phyloP scores from a whole-genome alignment of 2,888 invertebrate genomes.

The Aphrophora alni region DNA sequence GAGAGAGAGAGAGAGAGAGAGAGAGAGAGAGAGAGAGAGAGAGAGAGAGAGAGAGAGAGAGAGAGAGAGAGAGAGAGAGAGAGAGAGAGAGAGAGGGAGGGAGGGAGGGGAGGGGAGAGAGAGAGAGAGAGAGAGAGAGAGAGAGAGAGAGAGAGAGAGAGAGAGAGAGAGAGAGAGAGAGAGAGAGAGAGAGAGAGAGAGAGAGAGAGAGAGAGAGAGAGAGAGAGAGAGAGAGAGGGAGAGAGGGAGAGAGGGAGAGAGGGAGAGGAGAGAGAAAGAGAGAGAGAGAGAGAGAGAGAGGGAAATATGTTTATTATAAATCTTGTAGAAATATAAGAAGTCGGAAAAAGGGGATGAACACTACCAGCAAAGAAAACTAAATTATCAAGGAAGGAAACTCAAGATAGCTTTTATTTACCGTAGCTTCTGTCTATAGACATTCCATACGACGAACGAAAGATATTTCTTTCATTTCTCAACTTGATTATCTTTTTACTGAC shows the following conservation, averaged over 20 bases:
- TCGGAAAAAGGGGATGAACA: neutral
- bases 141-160: neutral
- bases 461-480: conserved; percentile 38
- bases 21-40: conserved; percentile 34
- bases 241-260: neutral
- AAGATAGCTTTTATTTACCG: neutral
- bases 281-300: too few species aligned
- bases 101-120: conserved; percentile 31
- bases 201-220: neutral
- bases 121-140: conserved; percentile 35
- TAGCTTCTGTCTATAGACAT: neutral
- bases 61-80: conserved; percentile 46
- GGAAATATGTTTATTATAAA: too few species aligned
- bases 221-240: neutral
- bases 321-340: too few species aligned
- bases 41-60: neutral
- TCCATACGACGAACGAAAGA: neutral
- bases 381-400: neutral
- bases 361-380: neutral
- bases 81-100: conserved; percentile 32
- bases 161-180: neutral
- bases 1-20: conserved; percentile 14
- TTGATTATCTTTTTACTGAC: conserved; percentile 32
- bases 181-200: neutral
- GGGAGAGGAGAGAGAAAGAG: neutral